A percentile compares a stretch with the other conserved stretches of the same genome.
These are phyloP conservation scores for Entomyzon cyanotis DNA, from an alignment of 2,113 vertebrate species.

Conservation along the genomic window DNA sequence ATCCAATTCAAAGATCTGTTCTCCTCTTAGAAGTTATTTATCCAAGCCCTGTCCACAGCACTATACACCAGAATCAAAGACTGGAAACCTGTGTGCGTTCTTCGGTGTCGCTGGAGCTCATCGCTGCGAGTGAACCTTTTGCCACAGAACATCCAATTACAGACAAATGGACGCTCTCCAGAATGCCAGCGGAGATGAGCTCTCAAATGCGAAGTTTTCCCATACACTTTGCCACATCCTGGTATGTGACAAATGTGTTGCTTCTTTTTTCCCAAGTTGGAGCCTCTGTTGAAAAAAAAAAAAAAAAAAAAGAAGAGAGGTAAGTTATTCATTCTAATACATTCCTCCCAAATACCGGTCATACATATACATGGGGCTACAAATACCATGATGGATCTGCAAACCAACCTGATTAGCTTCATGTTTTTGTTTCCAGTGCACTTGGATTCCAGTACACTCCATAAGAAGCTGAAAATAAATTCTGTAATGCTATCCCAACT, in stretches of 20 bases:
- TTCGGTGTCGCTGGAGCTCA: constrained; percentile 96
- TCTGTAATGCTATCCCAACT: not conserved
- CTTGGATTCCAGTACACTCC: not conserved
- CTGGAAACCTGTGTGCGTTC: constrained; percentile 94
- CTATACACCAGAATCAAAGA: constrained; percentile 34
- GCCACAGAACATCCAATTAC: constrained; percentile 98
- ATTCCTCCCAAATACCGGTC: not conserved
- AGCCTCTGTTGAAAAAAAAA: constrained; percentile 79
- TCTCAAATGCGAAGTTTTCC: constrained; percentile 97
- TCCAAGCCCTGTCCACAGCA: not conserved
- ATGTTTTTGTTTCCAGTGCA: not conserved
- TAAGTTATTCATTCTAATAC: not conserved
- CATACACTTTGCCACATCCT: constrained; percentile 98
- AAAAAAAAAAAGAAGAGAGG: not conserved
- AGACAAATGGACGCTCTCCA: constrained; percentile 96
- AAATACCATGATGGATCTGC: not conserved
- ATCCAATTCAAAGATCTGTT: not conserved
- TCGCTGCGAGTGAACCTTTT: constrained; percentile 99
- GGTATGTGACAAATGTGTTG: constrained; percentile 98
- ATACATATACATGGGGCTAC: not conserved
- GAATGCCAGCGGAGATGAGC: constrained; percentile 99
- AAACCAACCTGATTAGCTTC: not conserved
- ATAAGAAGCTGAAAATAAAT: not conserved
- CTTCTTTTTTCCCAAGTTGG: constrained; percentile 95
- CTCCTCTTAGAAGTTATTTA: constrained; percentile 4